Evolutionary conservation across 2,113 vertebrate species (phyloP), one percentile per base, ranked within the genome.

Genomic region (Neotragus pygmaeus): DNA sequence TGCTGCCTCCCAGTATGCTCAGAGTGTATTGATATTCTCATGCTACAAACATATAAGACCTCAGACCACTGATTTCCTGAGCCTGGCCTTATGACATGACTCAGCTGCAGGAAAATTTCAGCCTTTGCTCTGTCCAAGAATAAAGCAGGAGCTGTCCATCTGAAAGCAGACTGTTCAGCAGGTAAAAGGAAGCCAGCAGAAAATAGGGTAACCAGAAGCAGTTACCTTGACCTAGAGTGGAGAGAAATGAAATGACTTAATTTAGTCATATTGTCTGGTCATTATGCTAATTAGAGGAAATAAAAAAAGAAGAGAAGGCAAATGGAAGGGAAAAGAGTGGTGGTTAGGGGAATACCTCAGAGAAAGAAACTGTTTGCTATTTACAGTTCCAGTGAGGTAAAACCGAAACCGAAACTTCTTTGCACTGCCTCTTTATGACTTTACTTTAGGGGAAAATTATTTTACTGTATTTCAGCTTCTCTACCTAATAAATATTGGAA

Each of bases 401-500:
- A 86, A 51, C 83, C 28, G 91, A 96, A 94, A 75, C 47, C 2
- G 36, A 93, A 91, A 91, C 36, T 82, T 91, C 27, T 92, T 90
- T 94, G 91, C 58, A 45, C 49, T 88, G 16, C n/a, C 6, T 91
- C 47, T 95, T 96, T 70, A 39, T 66, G 64, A 47, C 70, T 64
- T 96, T 36, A 86, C 47, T 89, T 84, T 60, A 78, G 25, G 43
- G 49, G 2, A 36, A 55, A n/a, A 80, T 83, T 90, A 51, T 88
- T 95, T 94, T 39, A 94, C 43, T 84, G 0, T 94, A 62, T 78
- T 94, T 97, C 51, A 57, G 23, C 43, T 96, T 98, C n/a, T 57
- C 88, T 95, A 49, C 33, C 53, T 55, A 97, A 53, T 75, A 94
- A 91, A 81, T 92, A 88, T 66, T 96, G 97, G 73, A 85, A 94